Percentiles rank a stretch among this genome's conserved stretches.
Conservation (phyloP, 2,113 vertebrate genomes). For the Zosterops borbonicus region DNA sequence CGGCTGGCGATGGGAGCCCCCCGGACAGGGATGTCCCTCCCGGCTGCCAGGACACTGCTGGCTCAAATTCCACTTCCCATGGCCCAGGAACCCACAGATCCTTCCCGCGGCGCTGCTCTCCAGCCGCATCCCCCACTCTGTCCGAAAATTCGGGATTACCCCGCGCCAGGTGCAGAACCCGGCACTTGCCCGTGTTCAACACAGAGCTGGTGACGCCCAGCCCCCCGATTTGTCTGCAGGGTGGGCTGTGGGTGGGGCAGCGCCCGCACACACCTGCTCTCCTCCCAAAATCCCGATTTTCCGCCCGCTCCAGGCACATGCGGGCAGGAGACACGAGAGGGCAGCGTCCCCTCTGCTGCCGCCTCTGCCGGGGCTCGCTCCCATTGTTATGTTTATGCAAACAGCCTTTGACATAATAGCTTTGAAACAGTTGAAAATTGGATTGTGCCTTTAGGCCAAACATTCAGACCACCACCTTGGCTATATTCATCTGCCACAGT, state of each 20-base stretch:
- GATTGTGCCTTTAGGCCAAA: constrained; percentile 85
- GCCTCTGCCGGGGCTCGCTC: constrained; percentile 8
- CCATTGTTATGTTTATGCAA: constrained; percentile 81
- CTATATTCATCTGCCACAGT: constrained; percentile 82
- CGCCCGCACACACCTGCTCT: background rate
- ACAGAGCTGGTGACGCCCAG: fast-evolving
- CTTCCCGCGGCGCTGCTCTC: background rate
- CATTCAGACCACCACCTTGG: constrained; percentile 84
- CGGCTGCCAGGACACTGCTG: background rate
- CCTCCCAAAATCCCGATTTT: fast-evolving
- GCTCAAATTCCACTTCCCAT: background rate
- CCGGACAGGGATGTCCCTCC: background rate
- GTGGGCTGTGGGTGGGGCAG: background rate
- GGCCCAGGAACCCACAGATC: fast-evolving
- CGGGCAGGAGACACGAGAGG: constrained; percentile 69
- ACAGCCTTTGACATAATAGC: constrained; percentile 86
- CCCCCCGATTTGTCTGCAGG: background rate
- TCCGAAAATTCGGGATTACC: fast-evolving
- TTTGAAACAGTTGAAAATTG: constrained; percentile 87
- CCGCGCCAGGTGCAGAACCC: background rate
- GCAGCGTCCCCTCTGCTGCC: constrained; percentile 64
- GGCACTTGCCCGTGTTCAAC: fast-evolving
- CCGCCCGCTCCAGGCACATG: background rate
- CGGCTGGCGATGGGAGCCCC: too few relatives aligned
- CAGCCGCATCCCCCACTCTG: fast-evolving